Conservation (phyloP, 2,888 invertebrate genomes). For the Watsonalla binaria region DNA sequence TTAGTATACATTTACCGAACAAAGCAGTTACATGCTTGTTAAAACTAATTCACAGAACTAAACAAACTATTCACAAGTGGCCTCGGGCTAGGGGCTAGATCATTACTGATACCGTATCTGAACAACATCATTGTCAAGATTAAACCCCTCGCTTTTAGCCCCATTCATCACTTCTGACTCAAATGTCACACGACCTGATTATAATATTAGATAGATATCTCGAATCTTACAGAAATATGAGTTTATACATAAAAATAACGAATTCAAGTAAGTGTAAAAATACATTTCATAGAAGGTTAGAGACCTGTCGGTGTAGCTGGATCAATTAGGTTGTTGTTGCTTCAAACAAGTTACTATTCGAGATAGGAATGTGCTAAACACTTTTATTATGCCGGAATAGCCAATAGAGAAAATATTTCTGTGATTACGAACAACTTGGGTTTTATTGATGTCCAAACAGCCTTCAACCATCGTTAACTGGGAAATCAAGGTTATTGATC, state of each 20-base stretch:
- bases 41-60: neutral
- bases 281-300: neutral
- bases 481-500: neutral
- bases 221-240: constrained; percentile 9
- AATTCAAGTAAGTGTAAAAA: neutral
- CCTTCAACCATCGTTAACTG: neutral
- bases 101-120: constrained; percentile 23
- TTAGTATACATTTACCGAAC: neutral
- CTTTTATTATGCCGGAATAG: neutral
- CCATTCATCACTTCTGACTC: constrained; percentile 16
- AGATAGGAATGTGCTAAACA: neutral
- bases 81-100: constrained; percentile 14
- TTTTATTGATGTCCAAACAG: neutral
- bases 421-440: neutral
- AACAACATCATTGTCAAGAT: constrained; percentile 13
- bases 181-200: constrained; percentile 17
- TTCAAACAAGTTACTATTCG: neutral
- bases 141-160: constrained; percentile 9
- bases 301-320: neutral
- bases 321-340: neutral
- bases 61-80: neutral
- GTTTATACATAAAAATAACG: constrained; percentile 12
- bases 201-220: constrained; percentile 7
- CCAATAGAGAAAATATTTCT: neutral
- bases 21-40: neutral